Evolutionary conservation across 2,797 vertebrate genomes (phyloP), one percentile per base, ranked within the genome.

Genomic region (Pangasius macronema): DNA sequence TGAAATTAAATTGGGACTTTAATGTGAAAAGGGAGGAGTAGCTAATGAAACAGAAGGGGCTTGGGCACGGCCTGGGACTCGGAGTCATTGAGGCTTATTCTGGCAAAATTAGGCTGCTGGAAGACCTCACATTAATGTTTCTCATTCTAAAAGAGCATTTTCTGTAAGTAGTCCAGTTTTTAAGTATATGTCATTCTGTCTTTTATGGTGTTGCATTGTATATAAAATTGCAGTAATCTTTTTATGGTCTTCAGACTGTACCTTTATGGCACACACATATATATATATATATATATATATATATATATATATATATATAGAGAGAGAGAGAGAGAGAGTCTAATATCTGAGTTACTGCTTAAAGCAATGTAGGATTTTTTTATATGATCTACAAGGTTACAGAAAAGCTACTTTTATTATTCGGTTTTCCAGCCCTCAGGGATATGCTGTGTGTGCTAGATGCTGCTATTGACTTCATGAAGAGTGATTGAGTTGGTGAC

Each of bases 21-120:
- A 90, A 91, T 90, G 89, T 91, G 88, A 83, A 88, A 89, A 88
- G 90, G 89, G 82, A 89, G 91, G 86, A 86, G 68, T 72, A 51
- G 90, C 89, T 95, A 94, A 95, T 96, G 94, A 96, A 96, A 95
- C 95, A 95, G 94, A 95, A 93, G 95, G 94, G 94, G 93, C 93
- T 84, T 89, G 91, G 2, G 39, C 90, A 88, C 82, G 91, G 87
- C 67, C 89, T 75, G 91, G 88, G 91, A 88, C 82, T 75, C 51
- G 27, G 49, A 84, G 82, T 92, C 93, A 90, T 51, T 86, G 80
- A 91, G 92, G 87, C 84, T 81, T 85, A 85, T 72, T 49, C 76
- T 86, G 86, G 86, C 82, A 88, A 90, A 65, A 86, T 87, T 51
- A 27, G 24, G 5, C 36, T 73, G 30, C 51, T 77, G 57, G 30